Conservation (phyloP, 2,113 vertebrate species). For the Agapornis roseicollis region DNA sequence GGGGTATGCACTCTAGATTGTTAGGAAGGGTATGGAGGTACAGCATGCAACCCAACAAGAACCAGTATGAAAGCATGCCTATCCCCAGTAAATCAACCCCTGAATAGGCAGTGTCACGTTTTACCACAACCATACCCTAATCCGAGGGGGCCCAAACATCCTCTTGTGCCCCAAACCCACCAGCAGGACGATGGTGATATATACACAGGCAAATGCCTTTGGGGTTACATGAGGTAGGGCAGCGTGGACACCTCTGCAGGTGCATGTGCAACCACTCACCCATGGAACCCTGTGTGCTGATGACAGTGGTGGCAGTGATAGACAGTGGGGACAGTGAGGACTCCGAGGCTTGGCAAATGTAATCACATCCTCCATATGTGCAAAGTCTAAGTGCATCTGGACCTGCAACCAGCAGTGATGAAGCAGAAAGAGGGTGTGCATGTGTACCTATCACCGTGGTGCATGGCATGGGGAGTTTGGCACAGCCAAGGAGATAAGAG, state of each 20-base stretch:
- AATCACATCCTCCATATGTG: neutral
- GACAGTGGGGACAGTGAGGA: too few species aligned
- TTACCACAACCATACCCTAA: neutral
- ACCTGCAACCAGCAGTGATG: fast-evolving
- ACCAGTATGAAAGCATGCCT: neutral
- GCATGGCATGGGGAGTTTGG: neutral
- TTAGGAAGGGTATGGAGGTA: neutral
- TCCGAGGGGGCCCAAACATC: neutral
- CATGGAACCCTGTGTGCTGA: neutral
- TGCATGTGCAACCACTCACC: neutral
- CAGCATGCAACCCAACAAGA: neutral
- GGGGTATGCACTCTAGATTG: neutral
- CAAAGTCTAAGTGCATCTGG: neutral
- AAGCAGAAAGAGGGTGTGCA: fast-evolving
- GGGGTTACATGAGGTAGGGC: fast-evolving
- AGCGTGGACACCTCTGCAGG: neutral
- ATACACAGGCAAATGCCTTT: neutral
- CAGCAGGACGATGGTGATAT: fast-evolving
- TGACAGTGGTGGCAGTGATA: neutral
- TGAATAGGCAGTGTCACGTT: neutral
- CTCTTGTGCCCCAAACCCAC: fast-evolving
- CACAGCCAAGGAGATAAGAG: neutral
- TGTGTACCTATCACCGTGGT: fast-evolving
- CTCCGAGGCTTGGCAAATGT: fast-evolving
- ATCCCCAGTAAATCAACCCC: neutral